phyloP scores from a whole-genome alignment of 2,888 invertebrate genomes.

The Labia minor region DNA sequence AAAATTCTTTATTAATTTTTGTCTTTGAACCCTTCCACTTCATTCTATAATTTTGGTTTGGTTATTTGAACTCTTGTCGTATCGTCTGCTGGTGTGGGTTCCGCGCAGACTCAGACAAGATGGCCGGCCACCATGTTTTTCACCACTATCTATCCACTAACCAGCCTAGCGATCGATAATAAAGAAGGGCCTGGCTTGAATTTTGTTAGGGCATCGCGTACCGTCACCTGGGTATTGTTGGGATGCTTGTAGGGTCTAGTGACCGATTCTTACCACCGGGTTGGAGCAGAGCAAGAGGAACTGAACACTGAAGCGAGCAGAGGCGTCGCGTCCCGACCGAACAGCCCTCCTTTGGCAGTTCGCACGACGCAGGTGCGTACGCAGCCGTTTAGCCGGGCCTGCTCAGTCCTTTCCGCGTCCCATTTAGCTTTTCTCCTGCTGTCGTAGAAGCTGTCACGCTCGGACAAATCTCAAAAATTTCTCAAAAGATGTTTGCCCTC shows the following conservation, averaged over 20 bases:
- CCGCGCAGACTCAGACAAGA: conserved; percentile 61
- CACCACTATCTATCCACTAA: not conserved
- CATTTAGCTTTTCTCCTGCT: conserved; percentile 9
- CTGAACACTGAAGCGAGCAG: not conserved
- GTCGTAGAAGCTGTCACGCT: conserved; percentile 16
- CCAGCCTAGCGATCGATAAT: not conserved
- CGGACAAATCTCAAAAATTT: conserved; percentile 18
- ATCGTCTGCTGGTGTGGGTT: conserved; percentile 32
- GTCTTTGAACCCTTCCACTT: not conserved
- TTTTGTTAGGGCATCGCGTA: not conserved
- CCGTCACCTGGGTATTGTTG: not conserved
- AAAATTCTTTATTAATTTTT: not conserved
- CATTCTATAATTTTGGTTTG: not conserved
- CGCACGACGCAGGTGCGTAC: conserved; percentile 80
- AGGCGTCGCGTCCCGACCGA: conserved; percentile 19
- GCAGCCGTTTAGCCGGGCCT: conserved; percentile 90
- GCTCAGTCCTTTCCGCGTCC: conserved; percentile 50
- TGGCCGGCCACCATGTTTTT: conserved; percentile 39
- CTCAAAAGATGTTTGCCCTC: not conserved
- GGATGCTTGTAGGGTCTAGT: not conserved
- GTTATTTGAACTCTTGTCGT: conserved; percentile 27
- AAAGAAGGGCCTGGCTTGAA: not conserved
- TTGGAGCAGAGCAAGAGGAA: not conserved
- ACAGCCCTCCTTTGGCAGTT: conserved; percentile 38
- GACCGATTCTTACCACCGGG: not conserved